Evolutionary conservation across 2,797 vertebrate genomes (phyloP), one percentile per base, ranked within the genome.

Genomic region (Gadopsis bispinosus): DNA sequence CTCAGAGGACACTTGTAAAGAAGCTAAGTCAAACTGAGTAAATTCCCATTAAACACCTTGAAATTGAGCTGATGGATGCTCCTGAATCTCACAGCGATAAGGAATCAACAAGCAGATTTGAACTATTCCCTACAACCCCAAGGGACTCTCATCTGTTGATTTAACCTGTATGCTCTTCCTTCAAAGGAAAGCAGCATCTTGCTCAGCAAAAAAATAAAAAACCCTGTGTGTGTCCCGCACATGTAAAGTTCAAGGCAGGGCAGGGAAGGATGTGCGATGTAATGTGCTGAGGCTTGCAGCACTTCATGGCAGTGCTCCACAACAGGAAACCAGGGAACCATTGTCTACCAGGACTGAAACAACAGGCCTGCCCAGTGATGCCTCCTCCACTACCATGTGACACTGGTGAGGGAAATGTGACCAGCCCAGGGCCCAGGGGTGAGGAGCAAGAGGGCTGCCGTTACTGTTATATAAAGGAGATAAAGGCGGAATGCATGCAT

Each of bases 221-320:
- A 16, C 16, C 33, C 39, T 26, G 20, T 26, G 60, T 54, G 51
- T 68, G 53, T 83, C 69, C 68, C 22, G 19, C 59, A 80, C 76
- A 85, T 83, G 79, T 80, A 55, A 73, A 90, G 92, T 93, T 93
- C 91, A 92, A 91, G 85, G 92, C 82, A 92, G 83, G 65, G 64
- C 88, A 90, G 88, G 87, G 90, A 94, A 95, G 94, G 93, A 95
- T 94, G 90, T 93, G 66, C 79, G 62, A 60, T 90, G 86, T 77
- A 93, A 95, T 93, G 83, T 94, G 95, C 95, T 95, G 95, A 96
- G 94, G 90, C 87, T 91, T 93, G 94, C 95, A 93, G 78, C 78
- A 80, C 88, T 82, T 84, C 61, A 77, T 39, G 71, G 87, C 85
- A 81, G 72, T 35, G 60, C 86, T 93, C 87, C 93, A 94, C 89